Percentiles rank a stretch among this genome's conserved stretches.
phyloP scores from a whole-genome alignment of 2,888 invertebrate species.

The Sialis lutaria region DNA sequence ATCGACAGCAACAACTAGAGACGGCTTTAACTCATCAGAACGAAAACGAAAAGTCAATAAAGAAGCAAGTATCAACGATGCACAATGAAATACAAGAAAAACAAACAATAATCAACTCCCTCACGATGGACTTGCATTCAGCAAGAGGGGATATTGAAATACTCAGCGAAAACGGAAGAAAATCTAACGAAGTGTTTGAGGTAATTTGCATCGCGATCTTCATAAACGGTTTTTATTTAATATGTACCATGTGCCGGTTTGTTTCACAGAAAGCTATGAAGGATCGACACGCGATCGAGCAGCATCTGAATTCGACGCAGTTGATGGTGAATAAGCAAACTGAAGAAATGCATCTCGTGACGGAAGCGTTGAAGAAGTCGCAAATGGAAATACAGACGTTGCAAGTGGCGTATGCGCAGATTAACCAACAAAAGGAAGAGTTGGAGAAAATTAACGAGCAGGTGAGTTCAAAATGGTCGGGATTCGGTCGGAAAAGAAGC shows the following conservation, averaged over 20 bases:
- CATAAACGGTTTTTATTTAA: not conserved
- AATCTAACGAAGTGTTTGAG: no score
- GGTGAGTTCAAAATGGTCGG: conserved; percentile 15
- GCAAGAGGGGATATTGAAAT: conserved; percentile 2
- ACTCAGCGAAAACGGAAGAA: not conserved
- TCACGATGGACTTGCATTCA: conserved; percentile 28
- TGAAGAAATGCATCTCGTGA: conserved; percentile 24
- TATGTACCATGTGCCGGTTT: not conserved
- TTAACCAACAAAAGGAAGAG: conserved; percentile 32
- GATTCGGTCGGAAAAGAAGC: not conserved
- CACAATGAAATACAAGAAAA: conserved; percentile 23
- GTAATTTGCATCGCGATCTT: no score
- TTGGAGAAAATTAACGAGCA: conserved; percentile 29
- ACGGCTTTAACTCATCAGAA: conserved; percentile 32
- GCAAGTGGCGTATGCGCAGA: conserved; percentile 17
- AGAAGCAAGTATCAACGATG: conserved; percentile 17
- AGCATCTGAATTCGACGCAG: conserved; percentile 23
- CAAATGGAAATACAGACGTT: conserved; percentile 32
- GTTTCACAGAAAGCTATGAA: no score
- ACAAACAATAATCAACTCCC: conserved; percentile 18
- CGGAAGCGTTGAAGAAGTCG: conserved; percentile 26
- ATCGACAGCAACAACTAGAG: conserved; percentile 46
- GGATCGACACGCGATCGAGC: conserved; percentile 15
- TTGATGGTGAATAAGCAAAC: conserved; percentile 26
- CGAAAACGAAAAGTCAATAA: conserved; percentile 21